phyloP scores from a whole-genome alignment of 2,113 vertebrate species.

The Pionites leucogaster region DNA sequence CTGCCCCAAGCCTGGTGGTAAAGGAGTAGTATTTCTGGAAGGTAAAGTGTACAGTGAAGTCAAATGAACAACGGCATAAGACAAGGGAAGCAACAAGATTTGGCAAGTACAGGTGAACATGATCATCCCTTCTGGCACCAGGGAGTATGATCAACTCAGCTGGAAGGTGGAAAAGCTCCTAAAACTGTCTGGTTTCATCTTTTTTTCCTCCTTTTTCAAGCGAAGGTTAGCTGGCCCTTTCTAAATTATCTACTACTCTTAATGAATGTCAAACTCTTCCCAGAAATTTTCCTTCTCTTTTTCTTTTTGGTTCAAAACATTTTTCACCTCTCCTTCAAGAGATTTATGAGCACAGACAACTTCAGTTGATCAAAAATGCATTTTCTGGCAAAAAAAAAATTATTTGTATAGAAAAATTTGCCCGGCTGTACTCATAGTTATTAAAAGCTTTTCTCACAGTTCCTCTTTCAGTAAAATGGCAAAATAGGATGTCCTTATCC shows the following conservation, averaged over 20 bases:
- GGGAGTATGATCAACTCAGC: not conserved
- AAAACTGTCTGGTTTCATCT: not conserved
- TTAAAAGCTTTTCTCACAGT: not conserved
- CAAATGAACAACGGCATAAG: not conserved
- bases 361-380: not conserved
- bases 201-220: fast-evolving
- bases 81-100: not conserved
- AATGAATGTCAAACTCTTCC: not conserved
- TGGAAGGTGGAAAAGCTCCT: not conserved
- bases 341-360: not conserved
- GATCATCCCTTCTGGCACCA: not conserved
- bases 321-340: not conserved
- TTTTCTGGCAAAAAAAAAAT: constrained; percentile 5
- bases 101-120: not conserved
- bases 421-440: not conserved
- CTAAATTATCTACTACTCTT: not conserved
- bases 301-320: not conserved
- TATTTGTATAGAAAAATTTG: constrained; percentile 8
- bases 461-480: not conserved
- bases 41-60: not conserved
- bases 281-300: not conserved
- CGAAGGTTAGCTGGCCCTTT: not conserved
- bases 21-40: not conserved
- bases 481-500: not conserved
- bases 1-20: not conserved